phyloP scores from a whole-genome alignment of 2,797 vertebrate species.

The Pseudochaenichthys georgianus region DNA sequence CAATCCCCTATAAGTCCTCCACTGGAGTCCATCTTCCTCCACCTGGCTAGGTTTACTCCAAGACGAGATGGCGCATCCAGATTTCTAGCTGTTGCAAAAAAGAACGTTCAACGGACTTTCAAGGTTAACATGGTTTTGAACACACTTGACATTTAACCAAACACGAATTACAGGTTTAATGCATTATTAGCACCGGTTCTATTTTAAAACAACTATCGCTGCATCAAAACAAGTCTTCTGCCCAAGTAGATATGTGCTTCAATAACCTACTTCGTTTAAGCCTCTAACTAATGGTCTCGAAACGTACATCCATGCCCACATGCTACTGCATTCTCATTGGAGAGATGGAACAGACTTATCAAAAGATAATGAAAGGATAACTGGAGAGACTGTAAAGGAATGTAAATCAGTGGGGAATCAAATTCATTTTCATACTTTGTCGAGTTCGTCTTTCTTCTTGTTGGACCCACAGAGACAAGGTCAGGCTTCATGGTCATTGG shows the following conservation, averaged over 20 bases:
- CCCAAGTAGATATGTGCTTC: constrained; percentile 19
- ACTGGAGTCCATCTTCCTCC: constrained; percentile 31
- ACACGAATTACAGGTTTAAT: not conserved
- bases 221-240: not conserved
- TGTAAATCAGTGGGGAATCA: constrained; percentile 36
- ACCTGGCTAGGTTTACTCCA: constrained; percentile 18
- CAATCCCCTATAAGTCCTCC: constrained; percentile 35
- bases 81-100: constrained; percentile 27
- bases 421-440: constrained; percentile 46
- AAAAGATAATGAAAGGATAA: constrained; percentile 43
- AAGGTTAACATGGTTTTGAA: not conserved
- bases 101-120: constrained; percentile 12
- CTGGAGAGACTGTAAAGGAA: constrained; percentile 22
- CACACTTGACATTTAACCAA: constrained; percentile 4
- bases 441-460: constrained; percentile 14
- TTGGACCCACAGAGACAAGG: constrained; percentile 11
- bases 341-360: not conserved
- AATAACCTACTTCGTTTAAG: constrained; percentile 43
- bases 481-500: not conserved
- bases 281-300: constrained; percentile 47
- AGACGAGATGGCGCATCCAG: constrained; percentile 18
- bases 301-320: constrained; percentile 43
- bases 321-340: constrained; percentile 43
- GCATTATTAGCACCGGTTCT: not conserved
- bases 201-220: not conserved